A percentile compares a stretch with the other conserved stretches of the same genome.
These are phyloP conservation scores for Kryptolebias ocellatus DNA, from an alignment of 2,797 vertebrate species.

Conservation along the genomic window DNA sequence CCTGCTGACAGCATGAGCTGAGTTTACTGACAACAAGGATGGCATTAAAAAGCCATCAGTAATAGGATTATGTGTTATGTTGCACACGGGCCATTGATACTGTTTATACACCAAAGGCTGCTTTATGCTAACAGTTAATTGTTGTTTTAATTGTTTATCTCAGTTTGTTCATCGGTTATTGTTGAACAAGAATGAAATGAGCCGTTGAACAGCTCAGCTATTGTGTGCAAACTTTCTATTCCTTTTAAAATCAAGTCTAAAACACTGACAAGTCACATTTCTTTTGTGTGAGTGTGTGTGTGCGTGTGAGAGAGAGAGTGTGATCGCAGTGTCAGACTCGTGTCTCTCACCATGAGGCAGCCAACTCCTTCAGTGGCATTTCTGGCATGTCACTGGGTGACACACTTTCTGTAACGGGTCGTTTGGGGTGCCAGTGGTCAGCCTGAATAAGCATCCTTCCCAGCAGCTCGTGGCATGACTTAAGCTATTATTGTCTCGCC, in stretches of 20 bases:
- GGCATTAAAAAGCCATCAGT: too few relatives aligned
- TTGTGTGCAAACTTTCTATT: too few relatives aligned
- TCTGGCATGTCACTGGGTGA: constrained; percentile 69
- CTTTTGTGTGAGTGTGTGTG: too few relatives aligned
- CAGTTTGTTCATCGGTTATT: too few relatives aligned
- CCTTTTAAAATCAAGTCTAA: background rate
- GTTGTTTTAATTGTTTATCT: too few relatives aligned
- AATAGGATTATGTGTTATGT: too few relatives aligned
- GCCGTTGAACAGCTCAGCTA: background rate
- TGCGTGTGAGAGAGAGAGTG: constrained; percentile 10
- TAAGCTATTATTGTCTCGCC: constrained; percentile 35
- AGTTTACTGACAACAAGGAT: too few relatives aligned
- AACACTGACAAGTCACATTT: background rate
- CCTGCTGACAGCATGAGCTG: too few relatives aligned
- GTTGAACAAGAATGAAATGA: too few relatives aligned
- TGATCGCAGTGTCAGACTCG: constrained; percentile 43
- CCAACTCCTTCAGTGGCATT: constrained; percentile 31
- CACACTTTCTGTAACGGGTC: constrained; percentile 70
- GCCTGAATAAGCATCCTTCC: constrained; percentile 59
- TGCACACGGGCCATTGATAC: too few relatives aligned
- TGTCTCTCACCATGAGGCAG: constrained; percentile 58
- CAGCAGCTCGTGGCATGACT: constrained; percentile 31
- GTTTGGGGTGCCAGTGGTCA: constrained; percentile 63
- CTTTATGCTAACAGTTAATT: too few relatives aligned
- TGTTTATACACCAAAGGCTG: too few relatives aligned